Base-by-base conservation (phyloP, 2,888 invertebrate species). In the Bembecia ichneumoniformis region DNA sequence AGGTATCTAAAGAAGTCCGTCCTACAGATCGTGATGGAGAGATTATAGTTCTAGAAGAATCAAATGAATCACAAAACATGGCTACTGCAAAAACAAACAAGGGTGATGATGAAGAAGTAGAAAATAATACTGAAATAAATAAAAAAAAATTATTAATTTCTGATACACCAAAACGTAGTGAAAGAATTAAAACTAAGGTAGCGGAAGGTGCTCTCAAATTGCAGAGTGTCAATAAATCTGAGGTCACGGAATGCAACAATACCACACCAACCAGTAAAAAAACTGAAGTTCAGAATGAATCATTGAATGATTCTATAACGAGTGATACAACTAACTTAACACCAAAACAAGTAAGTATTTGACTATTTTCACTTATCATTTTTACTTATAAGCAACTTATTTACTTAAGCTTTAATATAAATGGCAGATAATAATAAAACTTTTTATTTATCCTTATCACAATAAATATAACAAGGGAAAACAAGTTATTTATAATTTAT, bases 301-400 rank as follows among this genome's bases (percentile, higher is more conserved):
- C 53, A 0, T 28, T 53, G n/a, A 55, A 47, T 45, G 54, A 52
- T 34, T 52, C 53, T 3, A n/a, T 45, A 5, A 62, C 58, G 35
- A 51, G 16, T n/a, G 14, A 59, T 3, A 51, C 66, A 11, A 55
- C 58, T 17, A 79, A 71, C 54, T 57, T 81, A 51, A 86, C 86
- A 48, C 86, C 86, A 0, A 86, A 82, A 64, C 83, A 82, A 68
- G 86, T 81, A 63, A 60, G 55, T 57, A 35, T 43, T 13, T 20
- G 10, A 16, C 4, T 47, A 28, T 28, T 28, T 1, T 28, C 5
- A 20, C 47, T 40, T 17, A 45, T 43, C 36, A 49, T 35, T 35
- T 35, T 35, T 15, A n/a, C n/a, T 35, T 11, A 46, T 35, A 46
- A 20, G 9, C n/a, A n/a, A n/a, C n/a, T n/a, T n/a, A n/a, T n/a